Conservation (phyloP, 2,797 vertebrate genomes). For the Rallus crepitans region DNA sequence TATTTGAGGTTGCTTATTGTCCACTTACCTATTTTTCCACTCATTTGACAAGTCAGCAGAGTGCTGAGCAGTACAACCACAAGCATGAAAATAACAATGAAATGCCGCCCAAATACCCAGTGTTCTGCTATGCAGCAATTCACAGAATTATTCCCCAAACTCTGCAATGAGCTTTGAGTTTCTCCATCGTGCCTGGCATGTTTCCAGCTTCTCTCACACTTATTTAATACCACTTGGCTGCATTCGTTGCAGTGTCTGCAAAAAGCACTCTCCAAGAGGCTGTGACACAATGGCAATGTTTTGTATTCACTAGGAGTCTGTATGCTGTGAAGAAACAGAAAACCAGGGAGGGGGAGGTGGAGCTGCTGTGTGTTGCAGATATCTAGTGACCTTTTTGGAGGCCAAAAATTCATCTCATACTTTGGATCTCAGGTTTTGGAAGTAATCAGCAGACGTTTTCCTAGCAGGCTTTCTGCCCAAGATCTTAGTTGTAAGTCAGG, state of each 20-base stretch:
- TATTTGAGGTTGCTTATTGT: not conserved
- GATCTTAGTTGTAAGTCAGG: not conserved
- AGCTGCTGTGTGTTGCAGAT: constrained; percentile 60
- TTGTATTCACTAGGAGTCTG: constrained; percentile 16
- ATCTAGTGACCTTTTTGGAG: constrained; percentile 57
- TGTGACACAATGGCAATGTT: not conserved
- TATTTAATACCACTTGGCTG: constrained; percentile 38
- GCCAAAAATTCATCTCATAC: constrained; percentile 25
- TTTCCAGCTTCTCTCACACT: constrained; percentile 13
- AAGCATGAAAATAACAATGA: not conserved
- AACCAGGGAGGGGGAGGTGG: constrained; percentile 38
- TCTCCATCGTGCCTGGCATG: not conserved
- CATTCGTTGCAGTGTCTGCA: constrained; percentile 14
- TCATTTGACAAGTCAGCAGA: not conserved
- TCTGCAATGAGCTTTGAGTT: not conserved
- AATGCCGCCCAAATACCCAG: not conserved
- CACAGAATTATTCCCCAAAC: not conserved
- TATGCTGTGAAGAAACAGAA: constrained; percentile 51
- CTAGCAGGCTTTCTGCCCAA: not conserved
- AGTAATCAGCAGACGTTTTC: not conserved
- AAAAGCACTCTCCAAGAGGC: not conserved
- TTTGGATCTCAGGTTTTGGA: constrained; percentile 22
- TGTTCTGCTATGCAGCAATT: not conserved
- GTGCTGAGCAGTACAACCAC: not conserved
- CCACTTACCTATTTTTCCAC: not conserved